These are phyloP conservation scores for Andrena camellia DNA, from an alignment of 2,888 invertebrate species.

Conservation along the genomic window DNA sequence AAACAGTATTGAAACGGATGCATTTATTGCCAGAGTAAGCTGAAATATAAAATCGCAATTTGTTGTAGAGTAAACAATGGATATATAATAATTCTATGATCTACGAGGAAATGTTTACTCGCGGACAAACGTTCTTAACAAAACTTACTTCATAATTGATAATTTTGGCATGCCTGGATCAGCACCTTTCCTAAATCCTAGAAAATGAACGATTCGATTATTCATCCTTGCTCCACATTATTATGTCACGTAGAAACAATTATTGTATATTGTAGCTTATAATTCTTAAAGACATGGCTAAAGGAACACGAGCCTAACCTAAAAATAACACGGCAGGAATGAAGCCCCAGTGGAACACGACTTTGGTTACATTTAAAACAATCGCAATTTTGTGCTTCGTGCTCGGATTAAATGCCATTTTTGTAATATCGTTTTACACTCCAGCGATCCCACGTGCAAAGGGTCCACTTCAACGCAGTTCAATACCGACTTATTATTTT, in stretches of 20 bases:
- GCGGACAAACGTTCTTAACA: background rate
- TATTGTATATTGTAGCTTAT: background rate
- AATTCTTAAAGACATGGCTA: background rate
- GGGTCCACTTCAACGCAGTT: background rate
- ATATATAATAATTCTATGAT: background rate
- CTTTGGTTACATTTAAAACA: conserved; percentile 87
- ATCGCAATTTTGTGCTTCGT: conserved; percentile 88
- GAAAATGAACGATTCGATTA: conserved; percentile 62
- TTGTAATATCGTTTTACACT: conserved; percentile 32
- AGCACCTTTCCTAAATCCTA: conserved; percentile 89
- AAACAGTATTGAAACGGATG: background rate
- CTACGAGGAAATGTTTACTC: background rate
- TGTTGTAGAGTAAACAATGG: background rate
- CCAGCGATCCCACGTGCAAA: background rate
- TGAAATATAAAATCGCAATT: conserved; percentile 77
- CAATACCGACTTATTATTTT: conserved; percentile 14
- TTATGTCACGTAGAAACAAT: background rate
- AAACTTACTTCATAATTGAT: conserved; percentile 86
- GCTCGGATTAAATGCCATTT: conserved; percentile 85
- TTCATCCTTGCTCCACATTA: background rate
- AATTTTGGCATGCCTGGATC: conserved; percentile 90
- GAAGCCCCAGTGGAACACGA: conserved; percentile 90
- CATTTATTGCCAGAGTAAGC: conserved; percentile 84
- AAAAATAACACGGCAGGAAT: conserved; percentile 90
- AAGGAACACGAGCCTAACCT: conserved; percentile 85